Percentiles rank a stretch among this genome's conserved stretches.
Evolutionary conservation across 1,140 invertebrate genomes (phyloP).

Genomic region (Tetramorium alpestre): DNA sequence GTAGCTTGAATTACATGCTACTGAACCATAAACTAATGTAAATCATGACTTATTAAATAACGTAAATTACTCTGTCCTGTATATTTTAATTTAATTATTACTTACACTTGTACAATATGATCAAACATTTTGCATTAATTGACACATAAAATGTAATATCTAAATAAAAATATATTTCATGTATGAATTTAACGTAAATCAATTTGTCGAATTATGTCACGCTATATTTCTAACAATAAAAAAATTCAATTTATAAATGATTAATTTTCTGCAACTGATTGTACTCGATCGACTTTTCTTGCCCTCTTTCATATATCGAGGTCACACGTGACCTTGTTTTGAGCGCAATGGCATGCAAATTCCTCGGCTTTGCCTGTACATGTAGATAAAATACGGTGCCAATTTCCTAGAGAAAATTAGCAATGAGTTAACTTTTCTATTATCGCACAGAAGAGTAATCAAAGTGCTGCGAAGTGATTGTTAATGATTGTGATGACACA

Average conservation of each 20-base stretch:
- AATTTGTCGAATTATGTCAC: not conserved
- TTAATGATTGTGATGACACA: constrained; percentile 18
- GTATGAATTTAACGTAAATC: not conserved
- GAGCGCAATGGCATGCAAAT: constrained; percentile 62
- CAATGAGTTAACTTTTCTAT: constrained; percentile 58
- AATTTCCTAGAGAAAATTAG: constrained; percentile 57
- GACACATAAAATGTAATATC: not conserved
- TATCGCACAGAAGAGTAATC: constrained; percentile 23
- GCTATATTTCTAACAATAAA: not conserved
- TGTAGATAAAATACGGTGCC: not conserved
- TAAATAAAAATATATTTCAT: not conserved
- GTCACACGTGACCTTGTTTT: constrained; percentile 64
- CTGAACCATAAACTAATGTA: not conserved
- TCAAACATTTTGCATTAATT: not conserved
- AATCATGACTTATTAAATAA: constrained; percentile 6
- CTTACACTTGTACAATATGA: not conserved
- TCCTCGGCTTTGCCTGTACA: constrained; percentile 14
- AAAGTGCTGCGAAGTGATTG: not conserved
- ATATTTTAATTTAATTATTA: not conserved
- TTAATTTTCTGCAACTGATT: constrained; percentile 13
- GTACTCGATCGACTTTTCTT: constrained; percentile 53
- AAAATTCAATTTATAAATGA: constrained; percentile 12
- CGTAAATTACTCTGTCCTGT: not conserved
- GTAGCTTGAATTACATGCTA: not conserved
- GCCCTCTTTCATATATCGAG: constrained; percentile 39